These are phyloP conservation scores for Gymnoscelis rufifasciata DNA, from an alignment of 2,888 invertebrate species.

Conservation along the genomic window DNA sequence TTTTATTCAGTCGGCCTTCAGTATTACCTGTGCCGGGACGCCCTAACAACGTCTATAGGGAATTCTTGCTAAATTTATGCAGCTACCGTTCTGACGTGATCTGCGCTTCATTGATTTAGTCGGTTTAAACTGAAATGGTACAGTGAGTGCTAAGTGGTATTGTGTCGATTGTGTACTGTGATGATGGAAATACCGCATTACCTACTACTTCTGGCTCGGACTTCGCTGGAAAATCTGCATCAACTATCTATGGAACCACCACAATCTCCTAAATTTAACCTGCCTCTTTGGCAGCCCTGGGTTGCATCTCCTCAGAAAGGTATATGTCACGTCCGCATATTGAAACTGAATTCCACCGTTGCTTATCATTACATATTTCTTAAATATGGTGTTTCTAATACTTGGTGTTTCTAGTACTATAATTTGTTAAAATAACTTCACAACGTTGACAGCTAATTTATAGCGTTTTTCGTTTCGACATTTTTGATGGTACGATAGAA, in stretches of 20 bases:
- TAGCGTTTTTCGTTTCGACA: not conserved
- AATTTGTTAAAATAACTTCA: not conserved
- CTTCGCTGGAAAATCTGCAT: slow-evolving; percentile 56
- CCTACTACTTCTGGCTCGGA: slow-evolving; percentile 64
- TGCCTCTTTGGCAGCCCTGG: slow-evolving; percentile 76
- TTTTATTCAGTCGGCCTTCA: slow-evolving; percentile 79
- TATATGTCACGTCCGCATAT: slow-evolving; percentile 25
- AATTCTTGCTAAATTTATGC: slow-evolving; percentile 40
- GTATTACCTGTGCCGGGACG: slow-evolving; percentile 77
- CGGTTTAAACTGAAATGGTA: slow-evolving; percentile 24
- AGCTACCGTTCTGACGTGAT: slow-evolving; percentile 11
- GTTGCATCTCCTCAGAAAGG: slow-evolving; percentile 64
- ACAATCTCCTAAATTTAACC: slow-evolving; percentile 72
- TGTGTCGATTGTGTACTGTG: slow-evolving; percentile 44
- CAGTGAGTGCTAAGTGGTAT: slow-evolving; percentile 36
- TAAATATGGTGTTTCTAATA: too few species aligned
- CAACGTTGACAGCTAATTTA: slow-evolving; percentile 1
- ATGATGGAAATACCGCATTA: slow-evolving; percentile 75
- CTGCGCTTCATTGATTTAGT: slow-evolving; percentile 1
- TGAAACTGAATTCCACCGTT: too few species aligned
- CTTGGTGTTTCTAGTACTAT: not conserved
- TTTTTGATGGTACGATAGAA: not conserved
- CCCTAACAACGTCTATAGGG: slow-evolving; percentile 55
- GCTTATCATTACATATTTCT: too few species aligned
- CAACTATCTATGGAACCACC: slow-evolving; percentile 70